phyloP scores from a whole-genome alignment of 2,797 vertebrate genomes.

The Mergus octosetaceus region DNA sequence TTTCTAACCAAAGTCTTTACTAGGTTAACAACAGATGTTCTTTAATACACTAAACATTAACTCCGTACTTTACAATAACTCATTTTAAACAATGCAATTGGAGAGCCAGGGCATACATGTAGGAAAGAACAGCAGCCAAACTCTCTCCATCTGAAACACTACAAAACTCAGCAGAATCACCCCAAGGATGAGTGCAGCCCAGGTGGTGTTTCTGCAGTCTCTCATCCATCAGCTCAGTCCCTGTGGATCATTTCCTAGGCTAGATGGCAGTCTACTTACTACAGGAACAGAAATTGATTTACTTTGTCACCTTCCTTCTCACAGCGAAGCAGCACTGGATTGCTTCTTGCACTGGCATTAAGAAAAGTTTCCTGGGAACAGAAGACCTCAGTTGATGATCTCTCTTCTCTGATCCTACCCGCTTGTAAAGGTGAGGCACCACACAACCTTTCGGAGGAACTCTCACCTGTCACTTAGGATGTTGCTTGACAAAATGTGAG shows the following conservation, averaged over 20 bases:
- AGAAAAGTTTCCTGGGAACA: neutral
- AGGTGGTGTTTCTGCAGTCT: neutral
- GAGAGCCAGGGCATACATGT: fast-evolving
- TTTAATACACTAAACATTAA: neutral
- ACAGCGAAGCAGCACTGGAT: neutral
- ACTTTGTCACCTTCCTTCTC: neutral
- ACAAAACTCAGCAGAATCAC: neutral
- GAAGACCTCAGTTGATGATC: too few species aligned
- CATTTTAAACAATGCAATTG: neutral
- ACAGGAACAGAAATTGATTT: neutral
- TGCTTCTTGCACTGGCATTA: neutral
- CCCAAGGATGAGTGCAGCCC: neutral
- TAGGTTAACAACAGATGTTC: neutral
- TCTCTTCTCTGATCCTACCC: neutral
- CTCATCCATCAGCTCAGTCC: neutral
- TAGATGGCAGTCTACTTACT: neutral
- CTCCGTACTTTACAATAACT: neutral
- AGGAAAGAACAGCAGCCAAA: neutral
- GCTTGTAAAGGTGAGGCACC: neutral
- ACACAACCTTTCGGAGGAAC: neutral
- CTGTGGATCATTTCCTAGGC: neutral
- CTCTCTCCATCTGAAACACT: neutral
- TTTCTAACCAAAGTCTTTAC: neutral
- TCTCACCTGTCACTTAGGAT: neutral
- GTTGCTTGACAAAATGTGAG: neutral